phyloP scores from a whole-genome alignment of 2,888 invertebrate species.

The Crocallis elinguaria region DNA sequence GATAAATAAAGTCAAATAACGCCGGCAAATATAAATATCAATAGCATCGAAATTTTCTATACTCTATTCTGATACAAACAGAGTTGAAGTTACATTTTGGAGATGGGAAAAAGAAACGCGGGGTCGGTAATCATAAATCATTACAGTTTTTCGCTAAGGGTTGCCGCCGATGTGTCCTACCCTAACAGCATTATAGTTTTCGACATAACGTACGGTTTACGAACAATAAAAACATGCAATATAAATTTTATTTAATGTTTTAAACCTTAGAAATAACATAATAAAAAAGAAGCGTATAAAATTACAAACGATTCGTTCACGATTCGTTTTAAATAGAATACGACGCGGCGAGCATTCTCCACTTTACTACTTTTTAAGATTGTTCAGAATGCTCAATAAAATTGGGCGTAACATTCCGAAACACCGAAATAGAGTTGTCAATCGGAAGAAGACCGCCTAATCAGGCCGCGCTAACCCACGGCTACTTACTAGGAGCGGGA shows the following conservation, averaged over 20 bases:
- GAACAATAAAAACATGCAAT: slow-evolving; percentile 43
- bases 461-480: slow-evolving; percentile 14
- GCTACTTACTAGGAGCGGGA: slow-evolving; percentile 33
- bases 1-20: slow-evolving; percentile 71
- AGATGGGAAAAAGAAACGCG: background rate
- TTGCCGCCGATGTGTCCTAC: slow-evolving; percentile 40
- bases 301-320: slow-evolving; percentile 18
- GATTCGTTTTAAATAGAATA: slow-evolving; percentile 19
- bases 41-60: background rate
- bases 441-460: slow-evolving; percentile 17
- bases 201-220: slow-evolving; percentile 42
- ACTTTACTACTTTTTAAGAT: slow-evolving; percentile 25
- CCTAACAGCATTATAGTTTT: slow-evolving; percentile 47
- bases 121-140: slow-evolving; percentile 45
- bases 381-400: slow-evolving; percentile 22
- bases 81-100: background rate
- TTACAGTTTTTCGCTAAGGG: slow-evolving; percentile 47
- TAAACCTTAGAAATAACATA: slow-evolving; percentile 15
- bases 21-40: slow-evolving; percentile 34
- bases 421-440: slow-evolving; percentile 29
- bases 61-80: slow-evolving; percentile 6
- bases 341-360: slow-evolving; percentile 13
- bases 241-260: slow-evolving; percentile 36
- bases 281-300: slow-evolving; percentile 27
- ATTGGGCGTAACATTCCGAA: slow-evolving; percentile 20